Conservation (phyloP, 1,140 invertebrate species). For the Zelostemma sp. region DNA sequence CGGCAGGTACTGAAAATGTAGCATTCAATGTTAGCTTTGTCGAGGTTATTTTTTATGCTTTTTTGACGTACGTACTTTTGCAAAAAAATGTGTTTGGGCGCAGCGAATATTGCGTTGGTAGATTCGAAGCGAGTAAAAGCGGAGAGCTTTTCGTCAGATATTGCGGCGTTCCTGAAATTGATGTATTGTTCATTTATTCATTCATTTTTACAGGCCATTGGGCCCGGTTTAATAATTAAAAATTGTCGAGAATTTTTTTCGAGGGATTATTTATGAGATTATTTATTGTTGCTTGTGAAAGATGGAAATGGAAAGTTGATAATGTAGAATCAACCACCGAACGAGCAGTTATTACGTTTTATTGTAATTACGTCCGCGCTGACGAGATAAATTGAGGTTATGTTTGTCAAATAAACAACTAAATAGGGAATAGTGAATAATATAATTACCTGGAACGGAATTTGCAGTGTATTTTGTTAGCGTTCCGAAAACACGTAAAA, state of each 20-base stretch:
- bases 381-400: conserved; percentile 21
- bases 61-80: conserved; percentile 65
- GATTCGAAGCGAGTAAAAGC: conserved; percentile 21
- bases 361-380: too few species aligned
- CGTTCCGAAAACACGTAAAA: conserved; percentile 15
- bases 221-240: neutral
- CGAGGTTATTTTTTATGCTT: too few species aligned
- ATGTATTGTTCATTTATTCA: neutral
- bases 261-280: too few species aligned
- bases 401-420: neutral
- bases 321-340: too few species aligned
- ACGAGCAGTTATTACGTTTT: too few species aligned
- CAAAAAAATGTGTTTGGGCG: conserved; percentile 70
- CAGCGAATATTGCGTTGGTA: conserved; percentile 35
- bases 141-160: neutral
- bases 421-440: too few species aligned
- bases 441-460: neutral
- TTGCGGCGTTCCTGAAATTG: conserved; percentile 28
- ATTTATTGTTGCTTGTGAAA: too few species aligned
- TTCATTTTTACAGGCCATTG: neutral
- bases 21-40: too few species aligned
- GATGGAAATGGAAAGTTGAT: too few species aligned
- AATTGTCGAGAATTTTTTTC: too few species aligned
- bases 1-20: too few species aligned
- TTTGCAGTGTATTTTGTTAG: neutral